Conservation (phyloP, 2,113 vertebrate genomes). For the Phylloscopus trochilus region DNA sequence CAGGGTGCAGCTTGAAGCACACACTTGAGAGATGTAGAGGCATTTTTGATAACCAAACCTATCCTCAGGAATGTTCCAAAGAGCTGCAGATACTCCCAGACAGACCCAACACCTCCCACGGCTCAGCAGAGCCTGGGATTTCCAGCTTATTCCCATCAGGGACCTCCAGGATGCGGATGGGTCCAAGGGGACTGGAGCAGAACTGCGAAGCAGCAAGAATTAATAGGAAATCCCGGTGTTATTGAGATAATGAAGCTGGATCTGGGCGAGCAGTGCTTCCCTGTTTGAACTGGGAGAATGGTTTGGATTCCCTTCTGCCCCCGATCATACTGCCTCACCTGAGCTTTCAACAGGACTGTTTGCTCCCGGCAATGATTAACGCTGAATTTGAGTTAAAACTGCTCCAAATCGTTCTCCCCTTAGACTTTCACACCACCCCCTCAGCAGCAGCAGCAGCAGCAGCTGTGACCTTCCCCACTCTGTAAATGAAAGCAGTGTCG, state of each 20-base stretch:
- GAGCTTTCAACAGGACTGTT: not conserved
- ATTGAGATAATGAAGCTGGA: accelerated
- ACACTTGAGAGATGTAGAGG: accelerated
- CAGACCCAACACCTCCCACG: not conserved
- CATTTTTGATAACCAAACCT: not conserved
- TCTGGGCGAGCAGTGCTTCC: not conserved
- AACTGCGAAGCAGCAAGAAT: not conserved
- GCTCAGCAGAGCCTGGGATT: not conserved
- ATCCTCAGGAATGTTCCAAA: not conserved
- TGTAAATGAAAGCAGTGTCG: not conserved
- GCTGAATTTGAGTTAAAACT: not conserved
- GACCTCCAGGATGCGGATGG: not conserved
- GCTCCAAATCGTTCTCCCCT: not conserved
- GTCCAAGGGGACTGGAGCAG: not conserved
- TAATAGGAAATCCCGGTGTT: not conserved
- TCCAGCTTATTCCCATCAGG: not conserved
- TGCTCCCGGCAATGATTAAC: not conserved
- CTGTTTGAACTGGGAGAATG: not conserved
- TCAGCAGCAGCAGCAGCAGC: not conserved
- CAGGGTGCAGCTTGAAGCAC: not conserved
- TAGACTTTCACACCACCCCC: not conserved
- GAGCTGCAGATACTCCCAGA: not conserved
- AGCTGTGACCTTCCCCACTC: not conserved
- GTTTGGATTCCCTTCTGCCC: not conserved
- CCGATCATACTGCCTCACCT: not conserved